Percentiles rank a stretch among this genome's conserved stretches.
Evolutionary conservation across 1,140 invertebrate species (phyloP).

Genomic region (Hormaphis cornu): DNA sequence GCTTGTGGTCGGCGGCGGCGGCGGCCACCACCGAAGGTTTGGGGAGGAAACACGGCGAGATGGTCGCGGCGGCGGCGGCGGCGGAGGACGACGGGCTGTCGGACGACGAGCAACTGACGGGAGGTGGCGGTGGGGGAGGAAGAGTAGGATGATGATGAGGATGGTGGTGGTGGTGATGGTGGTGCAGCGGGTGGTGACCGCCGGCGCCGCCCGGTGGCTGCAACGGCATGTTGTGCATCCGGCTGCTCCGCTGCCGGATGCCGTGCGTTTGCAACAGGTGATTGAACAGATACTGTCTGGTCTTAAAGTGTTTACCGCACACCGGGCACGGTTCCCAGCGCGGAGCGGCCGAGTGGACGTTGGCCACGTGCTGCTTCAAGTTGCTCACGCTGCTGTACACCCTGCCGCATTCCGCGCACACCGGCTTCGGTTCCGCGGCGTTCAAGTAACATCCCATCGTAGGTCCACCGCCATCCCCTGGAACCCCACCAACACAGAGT

Average conservation of each 20-base stretch:
- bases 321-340: conserved; percentile 55
- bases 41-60: conserved; percentile 33
- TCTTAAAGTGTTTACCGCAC: conserved; percentile 59
- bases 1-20: not conserved
- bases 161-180: not conserved
- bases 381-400: conserved; percentile 57
- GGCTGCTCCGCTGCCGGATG: conserved; percentile 48
- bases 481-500: conserved; percentile 29
- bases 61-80: conserved; percentile 42
- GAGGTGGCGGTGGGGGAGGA: not conserved
- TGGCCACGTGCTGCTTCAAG: conserved; percentile 62
- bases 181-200: not conserved
- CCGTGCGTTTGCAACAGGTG: conserved; percentile 59
- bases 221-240: conserved; percentile 39
- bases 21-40: not conserved
- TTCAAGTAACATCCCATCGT: conserved; percentile 29
- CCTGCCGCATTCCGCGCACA: conserved; percentile 58
- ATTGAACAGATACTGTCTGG: conserved; percentile 60
- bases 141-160: conserved; percentile 3
- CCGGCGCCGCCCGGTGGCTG: conserved; percentile 1
- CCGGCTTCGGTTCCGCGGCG: conserved; percentile 45
- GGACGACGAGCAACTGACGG: conserved; percentile 32
- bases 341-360: conserved; percentile 57
- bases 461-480: conserved; percentile 32
- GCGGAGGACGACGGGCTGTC: conserved; percentile 46